Base-by-base conservation (phyloP, 2,888 invertebrate genomes). In the Toxonevra muliebris region DNA sequence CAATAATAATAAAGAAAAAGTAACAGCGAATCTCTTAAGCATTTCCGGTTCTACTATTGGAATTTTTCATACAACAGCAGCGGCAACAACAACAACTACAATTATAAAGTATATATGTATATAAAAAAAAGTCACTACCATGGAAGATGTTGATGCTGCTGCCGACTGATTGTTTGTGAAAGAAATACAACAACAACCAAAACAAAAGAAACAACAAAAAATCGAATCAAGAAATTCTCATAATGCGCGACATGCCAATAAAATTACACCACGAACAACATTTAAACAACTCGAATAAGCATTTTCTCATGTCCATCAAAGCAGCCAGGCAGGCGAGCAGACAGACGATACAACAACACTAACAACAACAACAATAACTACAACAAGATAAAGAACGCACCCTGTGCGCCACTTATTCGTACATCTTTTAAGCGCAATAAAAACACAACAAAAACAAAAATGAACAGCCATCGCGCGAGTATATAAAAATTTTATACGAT, bases 1-100 rank as follows among this genome's bases (percentile, higher is more conserved):
- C 61, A 65, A 59, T 67, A 69, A 68, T 30, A 30, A 30, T 30
- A 30, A 30, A 30, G 30, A 59, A 42, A 19, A 41, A 10, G 10
- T 48, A 61, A 59, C 70, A 65, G 59, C 67, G 73, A 71, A 77
- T 72, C 71, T 65, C 70, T 73, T 72, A 76, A 75, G 73, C 72
- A 75, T 80, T 80, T 80, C 81, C 80, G 80, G 79, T 80, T 77
- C 76, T 30, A 76, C 76, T 76, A 78, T 78, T 75, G 77, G 74
- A 74, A 76, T 79, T 76, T 72, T 66, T 58, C 17, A 10, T 13
- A 40, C 30, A 66, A 42, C 57, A 54, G 17, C 61, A 54, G 42
- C n/a, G 30, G 20, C 15, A 65, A 30, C 30, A 66, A 48, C 57
- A 61, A 40, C 61, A 61, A 42, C n/a, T 45, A 42, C 20, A 66